These are phyloP conservation scores for Pangasius djambal DNA, from an alignment of 2,797 vertebrate species.

Conservation along the genomic window DNA sequence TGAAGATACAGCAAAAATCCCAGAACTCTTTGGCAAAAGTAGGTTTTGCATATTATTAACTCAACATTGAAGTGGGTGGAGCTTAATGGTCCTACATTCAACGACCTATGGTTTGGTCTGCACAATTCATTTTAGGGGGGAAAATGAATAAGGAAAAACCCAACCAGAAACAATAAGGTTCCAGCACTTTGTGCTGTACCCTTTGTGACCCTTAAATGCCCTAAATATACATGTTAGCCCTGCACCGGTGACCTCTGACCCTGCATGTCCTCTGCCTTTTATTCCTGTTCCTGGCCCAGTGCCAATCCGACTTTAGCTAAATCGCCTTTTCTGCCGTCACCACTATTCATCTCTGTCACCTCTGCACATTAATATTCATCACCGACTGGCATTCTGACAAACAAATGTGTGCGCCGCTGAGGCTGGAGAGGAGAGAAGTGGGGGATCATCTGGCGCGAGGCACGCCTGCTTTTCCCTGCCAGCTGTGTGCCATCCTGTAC, in stretches of 20 bases:
- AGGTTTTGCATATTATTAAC: background rate
- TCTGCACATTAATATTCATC: constrained; percentile 88
- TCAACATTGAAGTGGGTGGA: background rate
- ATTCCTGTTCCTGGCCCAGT: constrained; percentile 76
- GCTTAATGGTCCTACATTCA: background rate
- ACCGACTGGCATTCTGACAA: constrained; percentile 73
- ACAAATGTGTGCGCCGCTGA: constrained; percentile 50
- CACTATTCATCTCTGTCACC: constrained; percentile 83
- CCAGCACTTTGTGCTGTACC: background rate
- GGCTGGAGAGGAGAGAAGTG: constrained; percentile 17
- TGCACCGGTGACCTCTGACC: constrained; percentile 63
- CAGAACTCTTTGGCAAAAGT: background rate
- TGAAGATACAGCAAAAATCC: background rate
- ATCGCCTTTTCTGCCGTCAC: constrained; percentile 76
- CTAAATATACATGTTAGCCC: background rate
- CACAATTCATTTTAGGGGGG: background rate
- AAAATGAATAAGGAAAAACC: too few species aligned
- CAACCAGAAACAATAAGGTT: background rate
- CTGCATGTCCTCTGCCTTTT: constrained; percentile 70
- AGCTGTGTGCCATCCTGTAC: constrained; percentile 32
- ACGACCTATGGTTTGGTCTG: background rate
- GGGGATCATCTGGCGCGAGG: constrained; percentile 39
- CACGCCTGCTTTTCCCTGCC: constrained; percentile 36
- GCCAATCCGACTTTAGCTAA: constrained; percentile 76
- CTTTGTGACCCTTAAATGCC: background rate